Conservation (phyloP, 2,113 vertebrate species). For the Chloebia gouldiae region DNA sequence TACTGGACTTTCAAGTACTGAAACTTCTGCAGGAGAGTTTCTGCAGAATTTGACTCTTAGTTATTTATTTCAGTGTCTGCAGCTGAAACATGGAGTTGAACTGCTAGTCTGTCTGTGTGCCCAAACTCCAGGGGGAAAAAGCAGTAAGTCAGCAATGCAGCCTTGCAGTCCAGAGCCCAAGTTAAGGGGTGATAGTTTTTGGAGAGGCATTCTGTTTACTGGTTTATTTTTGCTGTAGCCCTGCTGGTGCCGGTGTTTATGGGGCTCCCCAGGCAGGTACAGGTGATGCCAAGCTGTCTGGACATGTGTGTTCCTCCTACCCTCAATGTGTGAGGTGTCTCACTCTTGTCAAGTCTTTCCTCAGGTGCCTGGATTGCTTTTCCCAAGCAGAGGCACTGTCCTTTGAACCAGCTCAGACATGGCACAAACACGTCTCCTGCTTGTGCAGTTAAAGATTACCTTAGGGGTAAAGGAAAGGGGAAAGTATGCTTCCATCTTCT, state of each 20-base stretch:
- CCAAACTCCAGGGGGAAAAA: background rate
- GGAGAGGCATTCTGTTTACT: background rate
- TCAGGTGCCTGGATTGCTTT: background rate
- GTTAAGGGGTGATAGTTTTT: background rate
- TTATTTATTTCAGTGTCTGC: background rate
- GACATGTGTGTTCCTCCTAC: accelerated
- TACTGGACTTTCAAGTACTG: background rate
- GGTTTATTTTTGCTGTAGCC: background rate
- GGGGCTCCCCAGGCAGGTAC: background rate
- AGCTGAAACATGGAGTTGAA: background rate
- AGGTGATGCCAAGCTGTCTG: background rate
- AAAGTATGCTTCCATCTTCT: background rate
- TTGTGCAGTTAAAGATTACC: background rate
- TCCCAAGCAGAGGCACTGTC: background rate
- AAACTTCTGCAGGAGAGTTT: background rate
- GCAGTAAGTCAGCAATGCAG: background rate
- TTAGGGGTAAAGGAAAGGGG: background rate
- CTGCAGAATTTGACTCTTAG: background rate
- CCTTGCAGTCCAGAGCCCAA: background rate
- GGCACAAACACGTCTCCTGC: background rate
- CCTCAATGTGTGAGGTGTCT: background rate
- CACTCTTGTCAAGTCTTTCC: background rate
- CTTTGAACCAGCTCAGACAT: background rate
- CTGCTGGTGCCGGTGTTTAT: accelerated
- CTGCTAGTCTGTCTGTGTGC: background rate